These are phyloP conservation scores for Nomada lathburiana DNA, from an alignment of 2,888 invertebrate genomes.

Conservation along the genomic window DNA sequence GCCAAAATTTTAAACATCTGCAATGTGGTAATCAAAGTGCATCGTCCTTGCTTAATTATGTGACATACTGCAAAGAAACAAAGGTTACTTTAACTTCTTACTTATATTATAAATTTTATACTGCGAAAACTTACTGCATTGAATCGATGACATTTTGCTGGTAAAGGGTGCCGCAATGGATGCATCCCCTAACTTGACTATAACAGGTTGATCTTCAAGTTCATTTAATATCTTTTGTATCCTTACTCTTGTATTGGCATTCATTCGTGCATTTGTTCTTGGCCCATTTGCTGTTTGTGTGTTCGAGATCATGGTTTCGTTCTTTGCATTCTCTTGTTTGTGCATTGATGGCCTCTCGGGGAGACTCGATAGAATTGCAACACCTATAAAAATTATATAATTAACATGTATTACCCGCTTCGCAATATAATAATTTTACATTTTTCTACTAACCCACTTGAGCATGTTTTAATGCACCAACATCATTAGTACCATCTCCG, in stretches of 20 bases:
- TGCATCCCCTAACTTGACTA: constrained; percentile 98
- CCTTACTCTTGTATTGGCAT: constrained; percentile 83
- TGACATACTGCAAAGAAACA: constrained; percentile 92
- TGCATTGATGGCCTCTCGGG: constrained; percentile 77
- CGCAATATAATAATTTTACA: neutral
- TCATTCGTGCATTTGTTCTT: constrained; percentile 63
- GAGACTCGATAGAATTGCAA: constrained; percentile 94
- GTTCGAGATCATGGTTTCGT: constrained; percentile 76
- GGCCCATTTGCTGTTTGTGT: constrained; percentile 74
- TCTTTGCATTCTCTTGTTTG: constrained; percentile 63
- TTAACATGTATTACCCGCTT: neutral
- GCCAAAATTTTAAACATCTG: constrained; percentile 99
- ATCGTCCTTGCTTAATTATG: constrained; percentile 99
- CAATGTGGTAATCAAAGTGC: constrained; percentile 98
- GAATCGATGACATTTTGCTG: constrained; percentile 97
- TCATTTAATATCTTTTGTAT: constrained; percentile 92
- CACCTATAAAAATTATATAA: constrained; percentile 86
- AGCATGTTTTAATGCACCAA: constrained; percentile 99
- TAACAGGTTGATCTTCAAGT: constrained; percentile 93
- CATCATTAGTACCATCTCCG: constrained; percentile 99
- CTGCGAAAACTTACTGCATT: constrained; percentile 91
- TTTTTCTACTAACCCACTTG: constrained; percentile 89
- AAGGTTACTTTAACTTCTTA: neutral
- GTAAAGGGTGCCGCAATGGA: constrained; percentile 99
- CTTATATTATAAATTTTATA: neutral